Evolutionary conservation across 2,888 invertebrate genomes (phyloP), one percentile per base, ranked within the genome.

Genomic region (Taenaris catops): DNA sequence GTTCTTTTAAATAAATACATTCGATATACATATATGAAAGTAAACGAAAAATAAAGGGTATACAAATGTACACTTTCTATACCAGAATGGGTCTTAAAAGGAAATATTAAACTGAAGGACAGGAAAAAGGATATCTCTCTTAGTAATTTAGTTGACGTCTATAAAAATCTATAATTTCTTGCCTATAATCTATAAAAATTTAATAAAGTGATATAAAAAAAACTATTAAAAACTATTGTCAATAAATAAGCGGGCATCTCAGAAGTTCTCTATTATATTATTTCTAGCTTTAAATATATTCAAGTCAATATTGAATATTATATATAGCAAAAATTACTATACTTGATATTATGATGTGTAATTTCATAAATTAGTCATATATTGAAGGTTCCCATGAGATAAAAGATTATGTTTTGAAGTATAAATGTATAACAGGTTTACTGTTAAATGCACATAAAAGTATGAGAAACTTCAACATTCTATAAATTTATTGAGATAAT

Each of bases 271-370:
- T 58, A 65, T 69, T 39, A 24, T 46, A 48, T 38, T 61, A 66
- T 51, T 61, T 69, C 69, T 73, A 75, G 58, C 53, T 63, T 63
- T 61, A 66, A 61, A 68, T 66, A 83, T 83, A 86, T 86, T 83
- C 86, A 86, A 73, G 86, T 86, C 83, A 71, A 62, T 73, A 66
- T 80, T 84, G 86, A 86, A 86, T 83, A 83, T 84, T 80, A 58
- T 60, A 67, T 61, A 35, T 27, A 32, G 55, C 76, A 75, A 71
- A 63, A 67, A 37, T 40, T 34, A 41, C 24, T 8, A 18, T 28
- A 27, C 28, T 28, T 34, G 18, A 29, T 33, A 33, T 29, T 11
- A 42, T 34, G 16, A 38, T 20, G 26, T 32, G 23, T 28, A 34
- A 18, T 11, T 16, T 10, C 9, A 24, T 18, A 11, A 24, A 20